Conservation (phyloP, 2,888 invertebrate species). For the Monopis laevigella region DNA sequence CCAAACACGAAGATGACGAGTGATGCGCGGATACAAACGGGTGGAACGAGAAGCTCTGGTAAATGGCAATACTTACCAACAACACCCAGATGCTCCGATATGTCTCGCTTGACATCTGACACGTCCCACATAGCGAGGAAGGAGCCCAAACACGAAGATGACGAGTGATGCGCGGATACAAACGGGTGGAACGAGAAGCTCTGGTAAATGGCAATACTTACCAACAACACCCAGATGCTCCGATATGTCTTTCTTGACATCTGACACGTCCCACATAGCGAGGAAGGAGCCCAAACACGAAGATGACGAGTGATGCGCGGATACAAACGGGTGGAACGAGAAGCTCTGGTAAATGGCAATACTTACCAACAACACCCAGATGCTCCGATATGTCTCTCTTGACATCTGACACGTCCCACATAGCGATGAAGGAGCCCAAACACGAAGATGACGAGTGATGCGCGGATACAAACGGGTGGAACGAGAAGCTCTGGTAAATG, state of each 20-base stretch:
- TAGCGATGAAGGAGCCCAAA: slow-evolving; percentile 85
- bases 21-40: slow-evolving; percentile 73
- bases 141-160: slow-evolving; percentile 76
- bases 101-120: slow-evolving; percentile 93
- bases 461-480: slow-evolving; percentile 78
- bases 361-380: slow-evolving; percentile 85
- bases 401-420: slow-evolving; percentile 98
- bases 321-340: slow-evolving; percentile 86
- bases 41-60: slow-evolving; percentile 94
- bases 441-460: slow-evolving; percentile 66
- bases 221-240: slow-evolving; percentile 99
- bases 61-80: slow-evolving; percentile 72
- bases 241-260: slow-evolving; percentile 90
- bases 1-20: slow-evolving; percentile 71
- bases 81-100: slow-evolving; percentile 91
- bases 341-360: slow-evolving; percentile 81
- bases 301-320: slow-evolving; percentile 57
- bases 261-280: slow-evolving; percentile 97
- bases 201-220: slow-evolving; percentile 94
- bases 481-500: slow-evolving; percentile 91
- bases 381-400: slow-evolving; percentile 93
- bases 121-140: slow-evolving; percentile 96
- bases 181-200: slow-evolving; percentile 95
- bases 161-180: slow-evolving; percentile 59
- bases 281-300: slow-evolving; percentile 82